Evolutionary conservation across 1,140 invertebrate genomes (phyloP).

Genomic region (Drosophila nasuta): DNA sequence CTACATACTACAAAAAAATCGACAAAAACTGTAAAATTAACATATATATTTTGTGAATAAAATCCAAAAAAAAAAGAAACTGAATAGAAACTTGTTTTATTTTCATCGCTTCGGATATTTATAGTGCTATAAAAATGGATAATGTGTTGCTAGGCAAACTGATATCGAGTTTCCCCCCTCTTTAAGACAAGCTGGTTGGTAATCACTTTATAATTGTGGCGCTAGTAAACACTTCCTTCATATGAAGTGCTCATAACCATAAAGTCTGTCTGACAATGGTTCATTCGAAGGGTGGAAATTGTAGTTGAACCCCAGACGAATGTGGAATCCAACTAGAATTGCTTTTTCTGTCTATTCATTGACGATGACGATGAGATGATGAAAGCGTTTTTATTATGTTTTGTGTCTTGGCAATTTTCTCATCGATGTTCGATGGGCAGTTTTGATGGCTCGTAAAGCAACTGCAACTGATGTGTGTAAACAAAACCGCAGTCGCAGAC

Average conservation of each 20-base stretch:
- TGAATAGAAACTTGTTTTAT: neutral
- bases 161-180: neutral
- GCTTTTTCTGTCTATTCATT: slow-evolving; percentile 55
- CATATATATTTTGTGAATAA: neutral
- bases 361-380: slow-evolving; percentile 33
- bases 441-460: slow-evolving; percentile 53
- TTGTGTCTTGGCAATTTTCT: slow-evolving; percentile 56
- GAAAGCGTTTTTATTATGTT: slow-evolving; percentile 51
- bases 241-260: slow-evolving; percentile 51
- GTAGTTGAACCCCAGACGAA: slow-evolving; percentile 11
- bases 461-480: slow-evolving; percentile 56
- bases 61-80: slow-evolving; percentile 3
- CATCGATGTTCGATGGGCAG: slow-evolving; percentile 43
- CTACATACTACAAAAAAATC: slow-evolving; percentile 42
- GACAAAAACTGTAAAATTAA: neutral
- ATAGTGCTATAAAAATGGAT: slow-evolving; percentile 13
- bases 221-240: slow-evolving; percentile 52
- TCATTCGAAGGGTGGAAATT: slow-evolving; percentile 43
- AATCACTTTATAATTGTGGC: slow-evolving; percentile 74
- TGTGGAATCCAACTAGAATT: slow-evolving; percentile 23
- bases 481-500: slow-evolving; percentile 40
- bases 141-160: slow-evolving; percentile 46
- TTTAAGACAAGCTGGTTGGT: slow-evolving; percentile 20
- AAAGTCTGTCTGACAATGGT: slow-evolving; percentile 36
- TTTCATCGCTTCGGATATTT: neutral